Conservation (phyloP, 92 coral and sea anemone genomes). For the Siderastrea siderea region DNA sequence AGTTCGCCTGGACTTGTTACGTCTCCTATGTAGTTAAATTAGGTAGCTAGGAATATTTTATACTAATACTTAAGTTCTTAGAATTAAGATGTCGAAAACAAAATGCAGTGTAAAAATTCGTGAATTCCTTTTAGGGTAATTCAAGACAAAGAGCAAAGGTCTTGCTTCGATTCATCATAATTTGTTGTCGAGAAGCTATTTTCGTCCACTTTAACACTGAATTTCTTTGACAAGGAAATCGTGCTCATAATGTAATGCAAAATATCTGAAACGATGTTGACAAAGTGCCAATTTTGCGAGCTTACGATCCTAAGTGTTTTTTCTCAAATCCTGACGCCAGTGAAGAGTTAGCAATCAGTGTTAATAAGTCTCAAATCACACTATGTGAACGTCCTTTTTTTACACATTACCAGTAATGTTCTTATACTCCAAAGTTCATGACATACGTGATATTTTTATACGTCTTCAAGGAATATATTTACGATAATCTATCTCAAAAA, state of each 20-base stretch:
- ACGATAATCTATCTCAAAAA: neutral
- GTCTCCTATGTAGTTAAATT: constrained; percentile 71
- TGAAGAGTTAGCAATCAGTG: too few relatives aligned
- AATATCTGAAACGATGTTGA: neutral
- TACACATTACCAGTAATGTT: too few relatives aligned
- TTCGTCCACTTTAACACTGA: neutral
- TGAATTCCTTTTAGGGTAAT: neutral
- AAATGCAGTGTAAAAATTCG: neutral
- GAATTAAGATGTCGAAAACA: neutral
- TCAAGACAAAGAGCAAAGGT: neutral
- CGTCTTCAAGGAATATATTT: neutral
- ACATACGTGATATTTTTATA: neutral
- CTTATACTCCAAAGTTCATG: too few relatives aligned
- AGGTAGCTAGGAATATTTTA: neutral
- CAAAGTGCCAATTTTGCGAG: neutral
- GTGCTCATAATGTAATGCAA: neutral
- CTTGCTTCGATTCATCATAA: neutral
- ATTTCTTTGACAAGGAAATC: neutral
- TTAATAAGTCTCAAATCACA: too few relatives aligned
- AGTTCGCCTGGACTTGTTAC: constrained; percentile 84
- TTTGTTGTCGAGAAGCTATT: neutral
- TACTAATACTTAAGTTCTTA: neutral
- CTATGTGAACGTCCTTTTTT: too few relatives aligned
- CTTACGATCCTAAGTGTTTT: neutral
- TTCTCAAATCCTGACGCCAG: neutral